phyloP scores from a whole-genome alignment of 2,797 vertebrate species.

The Nothura maculosa region DNA sequence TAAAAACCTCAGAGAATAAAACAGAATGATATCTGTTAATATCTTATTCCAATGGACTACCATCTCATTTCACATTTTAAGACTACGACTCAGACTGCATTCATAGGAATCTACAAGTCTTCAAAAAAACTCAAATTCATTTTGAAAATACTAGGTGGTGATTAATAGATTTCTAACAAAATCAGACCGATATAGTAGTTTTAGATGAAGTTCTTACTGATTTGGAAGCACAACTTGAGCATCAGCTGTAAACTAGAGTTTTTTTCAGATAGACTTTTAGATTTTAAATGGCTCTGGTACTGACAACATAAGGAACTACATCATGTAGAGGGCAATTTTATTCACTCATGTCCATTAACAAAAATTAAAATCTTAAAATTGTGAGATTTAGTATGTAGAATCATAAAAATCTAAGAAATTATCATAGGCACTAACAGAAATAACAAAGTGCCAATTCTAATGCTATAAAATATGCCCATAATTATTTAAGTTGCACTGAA shows the following conservation, averaged over 20 bases:
- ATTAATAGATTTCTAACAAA: neutral
- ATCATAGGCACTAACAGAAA: neutral
- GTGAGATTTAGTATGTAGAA: neutral
- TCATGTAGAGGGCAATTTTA: neutral
- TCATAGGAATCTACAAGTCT: neutral
- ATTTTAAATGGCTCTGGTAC: neutral
- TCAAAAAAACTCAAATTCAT: neutral
- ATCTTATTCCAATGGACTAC: neutral
- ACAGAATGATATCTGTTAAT: rapidly evolving
- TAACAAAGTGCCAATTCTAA: neutral
- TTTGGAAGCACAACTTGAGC: neutral
- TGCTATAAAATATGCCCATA: neutral
- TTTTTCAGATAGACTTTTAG: neutral
- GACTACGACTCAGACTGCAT: neutral
- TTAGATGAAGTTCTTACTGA: neutral
- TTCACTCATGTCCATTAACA: neutral
- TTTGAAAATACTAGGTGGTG: neutral
- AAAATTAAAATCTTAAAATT: neutral
- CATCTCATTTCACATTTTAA: neutral
- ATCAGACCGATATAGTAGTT: neutral
- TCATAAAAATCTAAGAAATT: neutral
- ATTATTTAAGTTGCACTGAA: neutral
- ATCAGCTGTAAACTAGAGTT: neutral
- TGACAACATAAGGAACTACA: neutral
- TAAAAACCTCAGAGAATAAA: neutral